Base-by-base conservation (phyloP, 1,140 invertebrate genomes). In the Pogonus chalceus region DNA sequence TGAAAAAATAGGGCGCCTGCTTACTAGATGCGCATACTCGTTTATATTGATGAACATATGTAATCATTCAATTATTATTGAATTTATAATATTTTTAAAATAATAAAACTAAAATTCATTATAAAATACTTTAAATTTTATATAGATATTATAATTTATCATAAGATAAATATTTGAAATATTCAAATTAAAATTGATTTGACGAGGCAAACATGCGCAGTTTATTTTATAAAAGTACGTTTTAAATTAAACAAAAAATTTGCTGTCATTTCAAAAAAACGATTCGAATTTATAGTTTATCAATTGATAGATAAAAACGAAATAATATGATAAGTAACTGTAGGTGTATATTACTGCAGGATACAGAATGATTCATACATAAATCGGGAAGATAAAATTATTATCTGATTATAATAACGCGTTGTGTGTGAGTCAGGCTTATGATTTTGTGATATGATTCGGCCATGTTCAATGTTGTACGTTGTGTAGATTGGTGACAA, bases 401-500 rank as follows among this genome's bases (percentile, higher is more conserved):
- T 31, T 31, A 7, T 14, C 7, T 31, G 14, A 7, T 14, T 31
- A 14, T 7, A 4, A 14, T 31, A 31, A 31, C 14, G 26, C 14
- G 26, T 9, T 18, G 3, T 7, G 37, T 43, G 37, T 43, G 37
- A 43, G 4, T 12, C 9, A 10, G 37, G 18, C 37, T 43, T 43
- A 10, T 4, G 37, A 43, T 4, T 43, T 43, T 43, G 37, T 43
- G 18, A 9, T 43, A 16, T 43, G 18, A 9, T 43, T 9, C 37
- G 37, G 37, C 37, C 37, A 43, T 43, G 37, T 43, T 43, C 37
- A 18, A 43, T 43, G 18, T 43, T 43, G 37, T 43, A 43, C 37
- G 37, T 43, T 43, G 37, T 43, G 18, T 43, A 43, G 37, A 43
- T 16, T 43, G 37, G 37, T 43, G 37, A 43, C 37, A 43, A 43